phyloP scores from a whole-genome alignment of 1,140 invertebrate species.

The Pogonognathellus flavescens region DNA sequence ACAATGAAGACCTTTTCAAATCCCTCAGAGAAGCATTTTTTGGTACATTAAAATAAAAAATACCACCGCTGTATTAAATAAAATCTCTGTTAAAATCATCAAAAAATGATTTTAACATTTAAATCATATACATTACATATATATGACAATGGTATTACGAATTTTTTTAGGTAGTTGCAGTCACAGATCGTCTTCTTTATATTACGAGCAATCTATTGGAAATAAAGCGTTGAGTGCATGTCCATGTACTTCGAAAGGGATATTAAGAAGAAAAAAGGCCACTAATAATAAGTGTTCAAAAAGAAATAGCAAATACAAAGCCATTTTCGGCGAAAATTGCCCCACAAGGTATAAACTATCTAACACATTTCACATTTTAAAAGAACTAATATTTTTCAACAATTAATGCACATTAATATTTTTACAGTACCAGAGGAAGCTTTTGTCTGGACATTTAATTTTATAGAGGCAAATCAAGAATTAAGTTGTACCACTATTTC shows the following conservation, averaged over 20 bases:
- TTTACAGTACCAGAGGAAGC: constrained; percentile 1
- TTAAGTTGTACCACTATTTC: too few relatives aligned
- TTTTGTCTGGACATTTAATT: background rate
- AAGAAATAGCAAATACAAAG: background rate
- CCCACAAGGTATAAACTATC: background rate
- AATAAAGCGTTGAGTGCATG: constrained; percentile 1
- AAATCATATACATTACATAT: background rate
- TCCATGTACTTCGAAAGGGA: background rate
- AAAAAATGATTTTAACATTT: background rate
- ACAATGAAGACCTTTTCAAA: constrained; percentile 11
- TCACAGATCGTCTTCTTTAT: constrained; percentile 15
- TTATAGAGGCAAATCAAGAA: background rate
- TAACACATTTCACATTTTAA: background rate
- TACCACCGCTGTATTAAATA: background rate
- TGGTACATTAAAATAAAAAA: background rate
- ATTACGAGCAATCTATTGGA: constrained; percentile 3
- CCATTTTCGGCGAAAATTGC: constrained; percentile 18
- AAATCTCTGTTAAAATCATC: background rate
- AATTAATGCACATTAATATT: too few relatives aligned
- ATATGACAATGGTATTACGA: background rate
- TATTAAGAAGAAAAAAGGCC: background rate
- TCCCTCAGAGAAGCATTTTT: constrained; percentile 39
- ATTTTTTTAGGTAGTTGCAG: constrained; percentile 5
- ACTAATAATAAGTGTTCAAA: background rate
- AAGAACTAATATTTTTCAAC: background rate